These are phyloP conservation scores for Lysandra coridon DNA, from an alignment of 2,888 invertebrate genomes.

Conservation along the genomic window DNA sequence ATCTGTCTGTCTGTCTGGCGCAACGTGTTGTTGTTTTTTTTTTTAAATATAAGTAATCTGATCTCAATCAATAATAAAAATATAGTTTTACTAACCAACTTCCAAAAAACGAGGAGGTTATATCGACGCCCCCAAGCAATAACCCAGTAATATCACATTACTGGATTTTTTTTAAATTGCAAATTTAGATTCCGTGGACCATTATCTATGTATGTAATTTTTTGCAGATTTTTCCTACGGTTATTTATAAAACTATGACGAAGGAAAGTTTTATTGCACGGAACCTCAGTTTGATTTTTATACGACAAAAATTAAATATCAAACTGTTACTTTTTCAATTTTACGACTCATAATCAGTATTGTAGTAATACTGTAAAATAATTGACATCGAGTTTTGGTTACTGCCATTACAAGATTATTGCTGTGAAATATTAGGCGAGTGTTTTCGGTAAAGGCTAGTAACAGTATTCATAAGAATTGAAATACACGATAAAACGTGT, in stretches of 20 bases:
- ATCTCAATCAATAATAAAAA: too few species aligned
- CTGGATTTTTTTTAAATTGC: slow-evolving; percentile 18
- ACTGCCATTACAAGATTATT: slow-evolving; percentile 30
- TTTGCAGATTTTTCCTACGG: slow-evolving; percentile 26
- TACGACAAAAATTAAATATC: slow-evolving; percentile 28
- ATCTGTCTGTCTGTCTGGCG: too few species aligned
- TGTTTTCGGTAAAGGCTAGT: slow-evolving; percentile 31
- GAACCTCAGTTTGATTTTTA: slow-evolving; percentile 31
- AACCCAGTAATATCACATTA: slow-evolving; percentile 30
- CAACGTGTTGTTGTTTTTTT: too few species aligned
- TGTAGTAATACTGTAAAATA: slow-evolving; percentile 31
- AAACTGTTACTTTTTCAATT: slow-evolving; percentile 24
- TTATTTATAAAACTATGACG: slow-evolving; percentile 31
- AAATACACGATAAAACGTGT: slow-evolving; percentile 33
- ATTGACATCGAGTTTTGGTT: slow-evolving; percentile 31
- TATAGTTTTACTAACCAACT: too few species aligned
- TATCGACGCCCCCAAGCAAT: slow-evolving; percentile 23
- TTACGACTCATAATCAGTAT: slow-evolving; percentile 14
- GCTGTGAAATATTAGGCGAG: slow-evolving; percentile 18
- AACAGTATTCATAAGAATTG: slow-evolving; percentile 24
- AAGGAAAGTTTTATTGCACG: slow-evolving; percentile 33
- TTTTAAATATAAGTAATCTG: too few species aligned
- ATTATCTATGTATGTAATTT: slow-evolving; percentile 8
- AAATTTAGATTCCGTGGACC: slow-evolving; percentile 12
- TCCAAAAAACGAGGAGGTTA: too few species aligned